Evolutionary conservation across 2,797 vertebrate species (phyloP), one percentile per base, ranked within the genome.

Genomic region (Rousettus madagascariensis): DNA sequence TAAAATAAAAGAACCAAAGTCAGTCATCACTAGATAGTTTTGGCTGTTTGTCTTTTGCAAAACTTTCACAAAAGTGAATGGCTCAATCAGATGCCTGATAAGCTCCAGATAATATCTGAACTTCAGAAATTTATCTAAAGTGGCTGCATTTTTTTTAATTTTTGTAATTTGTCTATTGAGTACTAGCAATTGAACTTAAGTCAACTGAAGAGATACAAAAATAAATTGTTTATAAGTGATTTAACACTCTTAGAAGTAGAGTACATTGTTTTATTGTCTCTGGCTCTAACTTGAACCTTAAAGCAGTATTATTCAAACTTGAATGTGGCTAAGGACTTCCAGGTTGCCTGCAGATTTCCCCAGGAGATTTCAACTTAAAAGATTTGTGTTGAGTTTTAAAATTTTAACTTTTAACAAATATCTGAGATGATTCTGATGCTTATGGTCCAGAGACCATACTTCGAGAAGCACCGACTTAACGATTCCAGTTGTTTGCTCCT

Each of bases 201-300:
- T 78, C 69, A 95, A 85, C 6, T 90, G 71, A 94, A 90, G 75
- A 87, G 84, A 89, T 84, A 83, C 17, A 86, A 72, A 91, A 91
- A 74, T 71, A 86, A 91, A 61, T 90, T 3, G 59, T 66, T 91
- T 93, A 55, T 68, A 86, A 82, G 75, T 65, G 49, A 94, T 90
- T 61, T 80, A 78, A n/a, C 26, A 65, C 28, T 75, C 53, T 94
- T 6, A 49, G 69, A 86, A 89, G 53, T 38, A 49, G 28, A 75
- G 24, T 63, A 6, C 24, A 8, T 77, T 69, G 38, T 72, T 90
- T 71, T 55, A 41, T 87, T 65, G 10, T 55, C n/a, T 86, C 63
- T 65, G 41, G 46, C 49, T 95, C 66, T 95, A 51, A 36, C 59
- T 53, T 83, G 78, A 74, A 74, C 41, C 33, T 86, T 63, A n/a